Evolutionary conservation across 2,797 vertebrate species (phyloP).

Genomic region (Echeneis naucrates): DNA sequence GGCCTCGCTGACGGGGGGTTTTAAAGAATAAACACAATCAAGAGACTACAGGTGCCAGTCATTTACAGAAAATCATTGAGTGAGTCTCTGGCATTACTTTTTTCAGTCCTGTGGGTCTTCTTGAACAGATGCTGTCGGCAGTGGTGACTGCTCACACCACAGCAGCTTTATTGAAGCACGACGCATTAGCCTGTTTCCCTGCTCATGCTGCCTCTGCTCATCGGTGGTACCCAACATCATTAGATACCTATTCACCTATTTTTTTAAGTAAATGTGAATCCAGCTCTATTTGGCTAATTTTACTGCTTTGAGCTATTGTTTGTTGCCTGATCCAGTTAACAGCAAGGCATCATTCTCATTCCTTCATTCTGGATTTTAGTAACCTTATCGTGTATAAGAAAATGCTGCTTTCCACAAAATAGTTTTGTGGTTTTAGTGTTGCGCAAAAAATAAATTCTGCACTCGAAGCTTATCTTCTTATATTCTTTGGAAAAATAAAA

Average conservation of each 20-base stretch:
- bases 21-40: background rate
- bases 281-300: background rate
- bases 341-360: too few relatives aligned
- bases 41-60: background rate
- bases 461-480: too few relatives aligned
- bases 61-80: background rate
- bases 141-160: slow-evolving; percentile 2
- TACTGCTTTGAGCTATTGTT: too few relatives aligned
- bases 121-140: slow-evolving; percentile 9
- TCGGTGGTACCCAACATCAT: background rate
- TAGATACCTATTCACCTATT: background rate
- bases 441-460: background rate
- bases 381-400: background rate
- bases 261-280: background rate
- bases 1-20: background rate
- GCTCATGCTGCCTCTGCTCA: background rate
- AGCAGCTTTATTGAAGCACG: slow-evolving; percentile 16
- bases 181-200: background rate
- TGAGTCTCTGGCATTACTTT: background rate
- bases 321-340: too few relatives aligned
- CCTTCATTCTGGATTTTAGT: background rate
- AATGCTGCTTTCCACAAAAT: background rate
- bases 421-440: background rate
- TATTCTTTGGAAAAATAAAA: too few relatives aligned
- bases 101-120: background rate